Evolutionary conservation across 2,888 invertebrate genomes (phyloP), one percentile per base, ranked within the genome.

Genomic region (Drosophila barbarae): DNA sequence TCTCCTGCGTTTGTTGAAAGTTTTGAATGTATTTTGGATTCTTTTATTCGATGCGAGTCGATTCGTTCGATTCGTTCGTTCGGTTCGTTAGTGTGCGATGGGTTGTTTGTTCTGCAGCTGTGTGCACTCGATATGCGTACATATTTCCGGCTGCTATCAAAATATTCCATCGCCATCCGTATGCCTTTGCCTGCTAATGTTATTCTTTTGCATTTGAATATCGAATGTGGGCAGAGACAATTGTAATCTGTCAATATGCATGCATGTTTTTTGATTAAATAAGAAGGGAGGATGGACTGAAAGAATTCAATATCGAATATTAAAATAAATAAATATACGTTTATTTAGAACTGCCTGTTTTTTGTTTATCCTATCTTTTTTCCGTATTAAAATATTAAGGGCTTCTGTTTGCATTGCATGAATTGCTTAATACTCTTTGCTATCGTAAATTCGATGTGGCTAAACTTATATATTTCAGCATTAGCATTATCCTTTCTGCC

Each of bases 1-100:
- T 73, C 35, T 69, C 63, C 61, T 69, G 57, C 71, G 65, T 75
- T 74, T 66, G 68, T 71, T 71, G 67, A 68, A 78, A 74, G 67
- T 68, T 61, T 69, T 72, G 69, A 76, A 71, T 76, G 68, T 72
- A 65, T 75, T 74, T 65, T 65, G 26, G 42, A 64, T 42, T 36
- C 10, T 35, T 51, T 57, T 66, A 42, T 50, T 59, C 26, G 47
- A 56, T 64, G 47, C 54, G 38, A 18, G 39, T 35, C 10, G 6
- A 28, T 41, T 57, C 30, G 44, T 7, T 21, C 41, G 21, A 13
- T 9, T 30, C 30, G 30, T 21, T 21, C 39, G 39, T 46, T 58
- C 42, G 38, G 64, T 74, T 59, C 44, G 65, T 74, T 60, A 42
- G 49, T 42, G 56, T 59, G 69, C 59, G 66, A 71, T 57, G 39